Evolutionary conservation across 2,113 vertebrate genomes (phyloP).

Genomic region (Ptyas mucosa): DNA sequence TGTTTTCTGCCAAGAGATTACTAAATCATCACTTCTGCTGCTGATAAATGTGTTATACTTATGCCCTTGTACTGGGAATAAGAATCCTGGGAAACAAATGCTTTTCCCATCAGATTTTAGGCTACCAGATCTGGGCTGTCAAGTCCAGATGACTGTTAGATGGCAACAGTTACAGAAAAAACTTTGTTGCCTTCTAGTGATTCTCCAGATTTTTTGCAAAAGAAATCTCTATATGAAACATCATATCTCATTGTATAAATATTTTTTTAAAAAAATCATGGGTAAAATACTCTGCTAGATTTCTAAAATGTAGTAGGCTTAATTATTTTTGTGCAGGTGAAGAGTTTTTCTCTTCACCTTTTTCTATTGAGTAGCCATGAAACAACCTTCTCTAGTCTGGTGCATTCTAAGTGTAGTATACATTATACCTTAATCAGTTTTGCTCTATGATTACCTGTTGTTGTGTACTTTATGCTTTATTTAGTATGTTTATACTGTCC

Average conservation of each 20-base stretch:
- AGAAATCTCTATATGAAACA: background rate
- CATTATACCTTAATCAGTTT: background rate
- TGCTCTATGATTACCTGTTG: background rate
- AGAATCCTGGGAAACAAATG: background rate
- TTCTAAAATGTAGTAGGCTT: background rate
- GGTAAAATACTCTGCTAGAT: background rate
- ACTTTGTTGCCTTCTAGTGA: background rate
- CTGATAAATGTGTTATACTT: background rate
- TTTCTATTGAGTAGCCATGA: background rate
- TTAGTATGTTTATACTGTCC: background rate
- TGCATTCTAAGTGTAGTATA: background rate
- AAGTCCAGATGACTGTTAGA: background rate
- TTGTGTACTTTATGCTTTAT: background rate
- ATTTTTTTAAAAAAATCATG: background rate
- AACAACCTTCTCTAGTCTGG: background rate
- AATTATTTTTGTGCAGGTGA: background rate
- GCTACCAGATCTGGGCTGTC: background rate
- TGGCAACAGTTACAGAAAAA: background rate
- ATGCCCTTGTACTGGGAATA: background rate
- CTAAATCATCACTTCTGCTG: background rate
- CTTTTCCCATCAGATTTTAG: background rate
- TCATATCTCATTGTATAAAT: background rate
- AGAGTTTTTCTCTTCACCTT: background rate
- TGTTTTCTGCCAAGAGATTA: background rate
- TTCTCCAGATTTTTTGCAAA: background rate